phyloP scores from a whole-genome alignment of 2,113 vertebrate species.

The Rhineura floridana region DNA sequence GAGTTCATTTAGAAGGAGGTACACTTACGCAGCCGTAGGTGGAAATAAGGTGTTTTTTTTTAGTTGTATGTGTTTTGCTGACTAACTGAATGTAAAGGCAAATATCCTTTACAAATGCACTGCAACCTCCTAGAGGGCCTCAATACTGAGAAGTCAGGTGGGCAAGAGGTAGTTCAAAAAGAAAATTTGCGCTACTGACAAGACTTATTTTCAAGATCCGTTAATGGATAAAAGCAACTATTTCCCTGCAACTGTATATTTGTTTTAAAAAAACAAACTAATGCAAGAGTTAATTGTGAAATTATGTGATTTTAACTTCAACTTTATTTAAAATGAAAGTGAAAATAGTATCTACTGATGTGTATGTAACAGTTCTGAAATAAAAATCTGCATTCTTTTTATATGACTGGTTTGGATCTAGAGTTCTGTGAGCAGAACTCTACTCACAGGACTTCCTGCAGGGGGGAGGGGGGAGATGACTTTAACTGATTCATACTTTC shows the following conservation, averaged over 20 bases:
- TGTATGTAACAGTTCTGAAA: not conserved
- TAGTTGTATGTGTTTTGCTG: not conserved
- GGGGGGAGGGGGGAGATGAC: too few relatives aligned
- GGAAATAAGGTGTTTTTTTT: not conserved
- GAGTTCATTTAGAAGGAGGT: accelerated
- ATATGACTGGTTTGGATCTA: not conserved
- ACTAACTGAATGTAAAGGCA: not conserved
- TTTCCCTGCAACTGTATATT: not conserved
- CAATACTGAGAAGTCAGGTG: not conserved
- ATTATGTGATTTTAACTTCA: not conserved
- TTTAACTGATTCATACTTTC: not conserved
- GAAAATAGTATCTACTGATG: not conserved
- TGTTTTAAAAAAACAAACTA: not conserved
- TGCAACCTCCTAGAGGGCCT: accelerated
- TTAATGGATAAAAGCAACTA: not conserved
- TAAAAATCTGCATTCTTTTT: not conserved
- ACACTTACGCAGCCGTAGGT: not conserved
- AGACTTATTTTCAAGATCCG: not conserved
- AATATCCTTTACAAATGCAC: not conserved
- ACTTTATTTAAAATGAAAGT: slow-evolving; percentile 19
- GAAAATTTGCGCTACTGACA: not conserved
- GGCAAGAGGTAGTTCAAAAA: not conserved
- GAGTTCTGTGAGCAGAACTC: not conserved
- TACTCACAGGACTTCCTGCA: not conserved
- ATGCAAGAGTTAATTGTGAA: not conserved